Conservation (phyloP, 2,797 vertebrate species). For the Gadopsis bispinosus region DNA sequence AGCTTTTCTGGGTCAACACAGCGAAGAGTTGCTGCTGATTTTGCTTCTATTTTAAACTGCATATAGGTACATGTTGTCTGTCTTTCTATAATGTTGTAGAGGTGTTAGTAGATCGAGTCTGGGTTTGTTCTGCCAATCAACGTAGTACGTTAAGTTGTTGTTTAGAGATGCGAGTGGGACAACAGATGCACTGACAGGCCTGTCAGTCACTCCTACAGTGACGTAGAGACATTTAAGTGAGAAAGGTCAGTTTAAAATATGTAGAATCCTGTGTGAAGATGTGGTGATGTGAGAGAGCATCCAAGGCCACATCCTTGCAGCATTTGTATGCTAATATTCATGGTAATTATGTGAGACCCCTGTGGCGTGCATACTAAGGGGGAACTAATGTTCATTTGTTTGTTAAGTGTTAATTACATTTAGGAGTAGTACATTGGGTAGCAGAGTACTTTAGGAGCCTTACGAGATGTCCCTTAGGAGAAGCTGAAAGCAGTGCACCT, state of each 20-base stretch:
- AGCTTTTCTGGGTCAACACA: slow-evolving; percentile 73
- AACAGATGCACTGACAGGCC: slow-evolving; percentile 5
- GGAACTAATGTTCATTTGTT: slow-evolving; percentile 48
- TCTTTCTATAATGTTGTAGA: slow-evolving; percentile 18
- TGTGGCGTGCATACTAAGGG: slow-evolving; percentile 42
- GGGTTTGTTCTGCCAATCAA: slow-evolving; percentile 28
- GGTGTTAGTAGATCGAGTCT: slow-evolving; percentile 10
- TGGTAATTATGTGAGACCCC: slow-evolving; percentile 48
- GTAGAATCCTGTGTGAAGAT: slow-evolving; percentile 23
- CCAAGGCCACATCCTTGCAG: slow-evolving; percentile 32
- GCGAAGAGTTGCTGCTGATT: slow-evolving; percentile 32
- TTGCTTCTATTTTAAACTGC: slow-evolving; percentile 54
- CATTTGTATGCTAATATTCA: slow-evolving; percentile 40
- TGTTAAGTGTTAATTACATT: slow-evolving; percentile 58
- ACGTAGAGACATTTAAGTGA: not conserved
- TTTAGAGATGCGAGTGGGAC: slow-evolving; percentile 15
- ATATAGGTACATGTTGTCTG: slow-evolving; percentile 26
- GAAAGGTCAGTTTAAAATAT: slow-evolving; percentile 18
- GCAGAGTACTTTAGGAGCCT: slow-evolving; percentile 21
- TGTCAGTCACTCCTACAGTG: slow-evolving; percentile 16
- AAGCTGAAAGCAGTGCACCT: slow-evolving; percentile 32
- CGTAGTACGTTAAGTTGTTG: slow-evolving; percentile 7
- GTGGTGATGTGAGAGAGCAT: slow-evolving; percentile 29
- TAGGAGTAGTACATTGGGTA: slow-evolving; percentile 25
- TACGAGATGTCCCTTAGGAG: slow-evolving; percentile 35